Base-by-base conservation (phyloP, 2,797 vertebrate species). In the Psittacula echo region DNA sequence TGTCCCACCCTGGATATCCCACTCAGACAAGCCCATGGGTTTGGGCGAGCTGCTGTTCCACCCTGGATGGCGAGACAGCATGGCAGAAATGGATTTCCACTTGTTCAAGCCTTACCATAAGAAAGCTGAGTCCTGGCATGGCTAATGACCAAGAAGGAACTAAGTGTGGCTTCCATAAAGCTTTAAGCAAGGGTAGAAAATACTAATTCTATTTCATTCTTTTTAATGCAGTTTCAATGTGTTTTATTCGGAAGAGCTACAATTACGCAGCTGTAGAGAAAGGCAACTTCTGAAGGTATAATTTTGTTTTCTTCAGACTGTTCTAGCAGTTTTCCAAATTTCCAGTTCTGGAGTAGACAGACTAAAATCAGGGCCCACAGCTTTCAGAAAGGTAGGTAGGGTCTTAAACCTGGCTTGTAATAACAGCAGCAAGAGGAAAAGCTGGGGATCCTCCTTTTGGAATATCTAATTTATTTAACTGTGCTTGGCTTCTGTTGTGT, bases 381-480 rank as follows among this genome's bases (percentile, higher is more conserved):
- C 58, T 79, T 75, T 56, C 58, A 10, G 1, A 51, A 58, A 32
- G 50, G 6, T 5, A n/a, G 48, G 12, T 64, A 74, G 14, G 62
- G 58, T 71, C 61, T 86, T 39, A 27, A 78, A 50, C 19, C 23
- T 42, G 78, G 17, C 47, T 75, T 3, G 1, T 26, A 29, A 3
- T 50, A 71, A 42, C 51, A 86, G n/a, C 42, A 37, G 51, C 58
- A 70, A 18, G 62, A 50, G 42, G 29, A 34, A 22, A 24, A 78
- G 60, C 26, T 73, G 47, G 39, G n/a, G 19, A 48, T 72, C 13
- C 34, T 12, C 19, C n/a, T 70, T 67, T 32, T 56, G 7, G 37
- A 20, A 4, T 10, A 11, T 0, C 4, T 5, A 4, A 18, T 78
- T 41, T 11, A 13, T 67, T 32, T 42, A 2, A 9, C 2, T 10